phyloP scores from a whole-genome alignment of 2,888 invertebrate genomes.

The Cryptocephalus moraei region DNA sequence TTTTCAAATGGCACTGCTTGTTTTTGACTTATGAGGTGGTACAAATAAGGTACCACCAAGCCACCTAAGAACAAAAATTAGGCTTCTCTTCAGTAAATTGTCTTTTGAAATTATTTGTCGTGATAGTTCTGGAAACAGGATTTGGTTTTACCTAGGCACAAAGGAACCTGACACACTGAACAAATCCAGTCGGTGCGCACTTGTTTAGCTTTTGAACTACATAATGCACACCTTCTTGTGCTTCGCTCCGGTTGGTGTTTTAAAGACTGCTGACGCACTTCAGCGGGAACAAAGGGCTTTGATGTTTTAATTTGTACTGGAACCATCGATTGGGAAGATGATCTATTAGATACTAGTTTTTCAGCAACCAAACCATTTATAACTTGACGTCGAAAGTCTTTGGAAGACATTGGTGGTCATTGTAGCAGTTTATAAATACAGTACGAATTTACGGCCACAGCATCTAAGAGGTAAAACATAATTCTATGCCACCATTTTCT shows the following conservation, averaged over 20 bases:
- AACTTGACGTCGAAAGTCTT: too few species aligned
- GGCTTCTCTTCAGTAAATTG: background rate
- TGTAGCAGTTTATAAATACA: constrained; percentile 2
- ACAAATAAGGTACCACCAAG: constrained; percentile 1
- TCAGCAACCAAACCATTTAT: too few species aligned
- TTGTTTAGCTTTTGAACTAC: background rate
- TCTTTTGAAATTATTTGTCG: background rate
- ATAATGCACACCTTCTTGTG: background rate
- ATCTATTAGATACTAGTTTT: too few species aligned
- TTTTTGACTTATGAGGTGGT: background rate
- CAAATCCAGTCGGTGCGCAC: constrained; percentile 1
- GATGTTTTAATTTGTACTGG: too few species aligned
- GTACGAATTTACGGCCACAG: constrained; percentile 16
- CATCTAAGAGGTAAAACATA: too few species aligned
- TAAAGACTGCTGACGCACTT: too few species aligned
- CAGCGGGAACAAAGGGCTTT: background rate
- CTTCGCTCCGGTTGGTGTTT: too few species aligned
- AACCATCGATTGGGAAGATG: too few species aligned
- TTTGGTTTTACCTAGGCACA: constrained; percentile 2
- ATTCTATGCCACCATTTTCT: constrained; percentile 22
- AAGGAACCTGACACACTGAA: background rate
- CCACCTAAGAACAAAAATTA: background rate
- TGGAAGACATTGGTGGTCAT: background rate
- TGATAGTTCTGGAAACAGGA: background rate
- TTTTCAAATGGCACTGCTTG: too few species aligned